A percentile compares a stretch with the other conserved stretches of the same genome.
These are phyloP conservation scores for Chamaea fasciata DNA, from an alignment of 2,113 vertebrate genomes.

Conservation along the genomic window DNA sequence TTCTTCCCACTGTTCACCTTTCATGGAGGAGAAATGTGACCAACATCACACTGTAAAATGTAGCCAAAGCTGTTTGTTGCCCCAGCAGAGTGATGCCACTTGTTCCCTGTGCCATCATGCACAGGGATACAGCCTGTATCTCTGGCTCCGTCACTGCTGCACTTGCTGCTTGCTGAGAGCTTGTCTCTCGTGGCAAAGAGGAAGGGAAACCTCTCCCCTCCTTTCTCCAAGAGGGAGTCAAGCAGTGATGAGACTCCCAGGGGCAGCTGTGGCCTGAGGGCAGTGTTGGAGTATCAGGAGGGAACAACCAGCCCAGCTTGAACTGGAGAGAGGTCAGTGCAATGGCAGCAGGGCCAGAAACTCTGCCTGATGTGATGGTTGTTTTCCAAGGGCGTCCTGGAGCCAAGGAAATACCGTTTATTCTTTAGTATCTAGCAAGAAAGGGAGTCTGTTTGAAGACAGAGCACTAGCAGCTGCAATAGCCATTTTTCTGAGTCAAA, in stretches of 20 bases:
- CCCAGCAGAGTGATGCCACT: background rate
- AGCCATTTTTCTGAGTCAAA: background rate
- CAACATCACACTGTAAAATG: background rate
- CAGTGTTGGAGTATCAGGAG: fast-evolving
- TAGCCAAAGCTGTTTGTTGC: background rate
- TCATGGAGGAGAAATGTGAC: background rate
- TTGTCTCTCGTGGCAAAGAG: background rate
- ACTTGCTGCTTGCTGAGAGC: background rate
- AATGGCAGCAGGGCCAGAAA: background rate
- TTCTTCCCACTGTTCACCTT: background rate
- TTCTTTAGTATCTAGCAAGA: background rate
- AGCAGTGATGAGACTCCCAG: background rate
- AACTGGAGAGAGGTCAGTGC: background rate
- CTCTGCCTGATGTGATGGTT: background rate
- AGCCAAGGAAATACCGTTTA: background rate
- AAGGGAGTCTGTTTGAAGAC: background rate
- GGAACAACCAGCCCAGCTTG: background rate
- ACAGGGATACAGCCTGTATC: no score
- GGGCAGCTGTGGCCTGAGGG: background rate
- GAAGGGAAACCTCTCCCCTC: background rate
- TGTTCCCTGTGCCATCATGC: fast-evolving
- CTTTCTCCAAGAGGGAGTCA: background rate
- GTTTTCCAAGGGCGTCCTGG: background rate
- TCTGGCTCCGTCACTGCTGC: background rate
- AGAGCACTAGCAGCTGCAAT: background rate